A percentile compares a stretch with the other conserved stretches of the same genome.
phyloP scores from a whole-genome alignment of 2,888 invertebrate genomes.

The Agrotis puta region DNA sequence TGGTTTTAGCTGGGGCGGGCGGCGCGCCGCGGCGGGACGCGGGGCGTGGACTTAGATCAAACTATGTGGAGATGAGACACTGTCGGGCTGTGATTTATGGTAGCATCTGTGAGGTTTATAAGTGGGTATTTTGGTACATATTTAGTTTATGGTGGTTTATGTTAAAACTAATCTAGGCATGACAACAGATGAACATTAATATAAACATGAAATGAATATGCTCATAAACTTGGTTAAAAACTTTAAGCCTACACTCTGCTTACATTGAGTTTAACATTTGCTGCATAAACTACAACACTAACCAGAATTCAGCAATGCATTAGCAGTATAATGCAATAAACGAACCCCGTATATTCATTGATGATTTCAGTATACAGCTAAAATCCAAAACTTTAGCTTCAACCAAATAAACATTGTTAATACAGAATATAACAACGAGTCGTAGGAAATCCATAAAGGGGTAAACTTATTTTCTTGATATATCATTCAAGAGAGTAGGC shows the following conservation, averaged over 20 bases:
- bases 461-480: neutral
- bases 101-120: slow-evolving; percentile 48
- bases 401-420: too few species aligned
- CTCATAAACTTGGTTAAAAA: neutral
- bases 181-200: too few species aligned
- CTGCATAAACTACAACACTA: neutral
- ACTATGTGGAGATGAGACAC: slow-evolving; percentile 51
- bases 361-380: neutral
- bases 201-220: neutral
- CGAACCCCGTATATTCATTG: neutral
- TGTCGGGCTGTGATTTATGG: slow-evolving; percentile 31
- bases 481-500: too few species aligned
- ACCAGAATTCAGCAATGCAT: too few species aligned
- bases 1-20: slow-evolving; percentile 88
- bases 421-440: neutral
- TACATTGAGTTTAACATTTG: neutral
- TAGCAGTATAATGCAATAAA: neutral
- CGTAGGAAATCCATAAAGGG: neutral
- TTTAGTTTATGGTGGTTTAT: neutral
- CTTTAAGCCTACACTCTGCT: neutral
- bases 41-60: slow-evolving; percentile 73
- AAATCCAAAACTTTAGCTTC: neutral
- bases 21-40: slow-evolving; percentile 74
- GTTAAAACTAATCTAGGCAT: too few species aligned
- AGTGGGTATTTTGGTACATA: neutral